Evolutionary conservation across 2,797 vertebrate species (phyloP).

Genomic region (Hemibagrus guttatus): DNA sequence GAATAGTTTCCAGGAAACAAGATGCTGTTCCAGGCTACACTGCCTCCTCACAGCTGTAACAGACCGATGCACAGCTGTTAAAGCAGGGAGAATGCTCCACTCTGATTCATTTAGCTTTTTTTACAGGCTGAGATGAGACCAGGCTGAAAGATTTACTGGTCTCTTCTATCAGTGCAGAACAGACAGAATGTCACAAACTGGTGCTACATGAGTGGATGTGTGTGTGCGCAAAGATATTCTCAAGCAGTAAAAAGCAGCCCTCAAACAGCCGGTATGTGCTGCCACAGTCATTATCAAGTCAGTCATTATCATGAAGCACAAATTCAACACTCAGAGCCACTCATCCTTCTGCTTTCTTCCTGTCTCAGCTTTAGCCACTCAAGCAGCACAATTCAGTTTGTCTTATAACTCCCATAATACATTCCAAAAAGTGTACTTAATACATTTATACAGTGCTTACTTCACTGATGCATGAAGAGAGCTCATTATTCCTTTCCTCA

Average conservation of each 20-base stretch:
- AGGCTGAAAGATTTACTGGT: slow-evolving; percentile 55
- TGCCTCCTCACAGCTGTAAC: slow-evolving; percentile 22
- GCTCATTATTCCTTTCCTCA: not conserved
- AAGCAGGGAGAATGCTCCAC: not conserved
- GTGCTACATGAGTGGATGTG: not conserved
- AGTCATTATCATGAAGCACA: slow-evolving; percentile 65
- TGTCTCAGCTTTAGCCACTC: slow-evolving; percentile 14
- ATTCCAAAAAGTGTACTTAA: slow-evolving; percentile 9
- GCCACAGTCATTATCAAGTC: slow-evolving; percentile 67
- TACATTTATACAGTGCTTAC: slow-evolving; percentile 18
- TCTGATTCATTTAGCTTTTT: slow-evolving; percentile 56
- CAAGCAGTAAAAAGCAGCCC: slow-evolving; percentile 25
- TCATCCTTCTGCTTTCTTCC: slow-evolving; percentile 16
- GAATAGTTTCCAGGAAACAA: not conserved
- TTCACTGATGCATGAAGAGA: slow-evolving; percentile 15
- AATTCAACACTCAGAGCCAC: slow-evolving; percentile 54
- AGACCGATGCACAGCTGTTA: slow-evolving; percentile 9
- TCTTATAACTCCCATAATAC: slow-evolving; percentile 14
- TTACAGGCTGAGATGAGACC: slow-evolving; percentile 54
- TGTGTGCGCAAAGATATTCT: slow-evolving; percentile 19
- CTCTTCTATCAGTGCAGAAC: slow-evolving; percentile 45
- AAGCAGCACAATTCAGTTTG: not conserved
- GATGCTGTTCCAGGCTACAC: not conserved
- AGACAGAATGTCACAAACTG: slow-evolving; percentile 22
- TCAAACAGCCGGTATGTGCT: slow-evolving; percentile 49